Evolutionary conservation across 2,113 vertebrate genomes (phyloP), one percentile per base, ranked within the genome.

Genomic region (Chaetodon trifascialis): DNA sequence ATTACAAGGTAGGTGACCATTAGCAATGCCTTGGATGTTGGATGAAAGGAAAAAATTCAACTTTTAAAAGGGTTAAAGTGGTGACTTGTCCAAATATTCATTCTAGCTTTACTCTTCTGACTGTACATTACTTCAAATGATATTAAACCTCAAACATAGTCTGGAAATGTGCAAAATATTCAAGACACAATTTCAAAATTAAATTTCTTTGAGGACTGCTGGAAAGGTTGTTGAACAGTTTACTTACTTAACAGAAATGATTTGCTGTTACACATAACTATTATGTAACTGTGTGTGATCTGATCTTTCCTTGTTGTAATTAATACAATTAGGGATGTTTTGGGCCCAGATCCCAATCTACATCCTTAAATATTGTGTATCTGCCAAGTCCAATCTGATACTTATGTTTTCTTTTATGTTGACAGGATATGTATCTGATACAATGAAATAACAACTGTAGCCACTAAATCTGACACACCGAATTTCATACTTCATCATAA

Each of bases 1-100:
- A 68, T 68, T 46, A 65, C 76, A 49, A 68, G 71, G n/a, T 12
- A 55, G 47, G 55, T 44, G 16, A 78, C 21, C 9, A 58, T 64
- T 19, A 7, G 8, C 25, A 46, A 25, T 23, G 1, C 19, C 17
- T 47, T 36, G 36, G 38, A n/a, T 3, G 17, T n/a, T 44, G 66
- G 25, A 79, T 6, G 11, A 59, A 68, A 68, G 25, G 12, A 59
- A 68, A 34, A 23, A 77, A 42, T n/a, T 42, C 1, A 11, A 25
- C 40, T 64, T 21, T 52, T 36, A 2, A 34, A 49, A 25, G 1
- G 42, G 30, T 40, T 19, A 8, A 59, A 78, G 65, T 60, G 34
- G 55, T 21, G 46, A 42, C 44, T 49, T 38, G 38, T n/a, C 19
- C 2, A 46, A 38, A 38, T 40, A 62, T 15, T 73, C 19, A 38